phyloP scores from a whole-genome alignment of 23 tunicate species.

The Phallusia fumigata region DNA sequence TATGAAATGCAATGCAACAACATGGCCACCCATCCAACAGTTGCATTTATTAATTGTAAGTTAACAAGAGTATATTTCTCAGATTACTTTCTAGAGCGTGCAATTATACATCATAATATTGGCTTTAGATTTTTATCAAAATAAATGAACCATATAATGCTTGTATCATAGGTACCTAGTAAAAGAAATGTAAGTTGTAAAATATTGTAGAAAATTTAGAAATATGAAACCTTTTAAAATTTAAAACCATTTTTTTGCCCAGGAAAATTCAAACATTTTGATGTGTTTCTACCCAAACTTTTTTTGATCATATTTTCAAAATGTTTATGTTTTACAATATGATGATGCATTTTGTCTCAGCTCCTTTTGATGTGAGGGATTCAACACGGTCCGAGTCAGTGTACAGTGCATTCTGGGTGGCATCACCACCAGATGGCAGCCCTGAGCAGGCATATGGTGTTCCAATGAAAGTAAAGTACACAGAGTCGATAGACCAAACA shows the following conservation, averaged over 20 bases:
- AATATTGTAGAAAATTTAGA: no score
- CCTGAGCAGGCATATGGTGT: constrained; percentile 32
- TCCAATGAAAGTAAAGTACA: constrained; percentile 59
- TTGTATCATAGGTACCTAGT: no score
- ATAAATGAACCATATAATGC: no score
- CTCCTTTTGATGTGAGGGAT: constrained; percentile 54
- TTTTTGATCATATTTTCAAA: no score
- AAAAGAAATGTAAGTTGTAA: no score
- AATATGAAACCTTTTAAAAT: not conserved
- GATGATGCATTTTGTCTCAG: not conserved
- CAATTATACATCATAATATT: no score
- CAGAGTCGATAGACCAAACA: constrained; percentile 36
- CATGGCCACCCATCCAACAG: constrained; percentile 39
- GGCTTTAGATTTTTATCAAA: no score
- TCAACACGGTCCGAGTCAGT: constrained; percentile 38
- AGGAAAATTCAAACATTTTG: no score
- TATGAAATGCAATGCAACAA: constrained; percentile 50
- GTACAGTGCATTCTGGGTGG: constrained; percentile 67
- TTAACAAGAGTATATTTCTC: not conserved
- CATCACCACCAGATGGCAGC: constrained; percentile 27
- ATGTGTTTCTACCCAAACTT: no score
- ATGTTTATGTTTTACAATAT: no score
- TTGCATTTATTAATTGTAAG: constrained; percentile 70
- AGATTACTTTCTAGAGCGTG: no score
- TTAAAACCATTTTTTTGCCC: no score